Percentiles rank a stretch among this genome's conserved stretches.
Evolutionary conservation across 2,888 invertebrate species (phyloP).

Genomic region (Anticlea derivata): DNA sequence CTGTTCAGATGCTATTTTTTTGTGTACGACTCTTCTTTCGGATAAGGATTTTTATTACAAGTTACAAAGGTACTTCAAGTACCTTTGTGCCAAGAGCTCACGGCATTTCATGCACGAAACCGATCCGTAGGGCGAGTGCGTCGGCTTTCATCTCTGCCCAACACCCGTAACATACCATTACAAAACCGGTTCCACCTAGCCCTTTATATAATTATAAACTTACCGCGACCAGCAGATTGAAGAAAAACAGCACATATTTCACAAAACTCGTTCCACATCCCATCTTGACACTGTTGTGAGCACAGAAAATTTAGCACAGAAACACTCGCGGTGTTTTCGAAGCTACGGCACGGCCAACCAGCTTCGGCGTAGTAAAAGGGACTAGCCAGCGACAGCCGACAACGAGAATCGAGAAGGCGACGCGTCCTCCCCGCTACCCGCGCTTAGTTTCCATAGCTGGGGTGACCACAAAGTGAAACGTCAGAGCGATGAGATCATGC

Average conservation of each 20-base stretch:
- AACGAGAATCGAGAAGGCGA: slow-evolving; percentile 69
- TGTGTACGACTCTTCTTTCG: background rate
- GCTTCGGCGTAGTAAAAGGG: slow-evolving; percentile 55
- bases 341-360: slow-evolving; percentile 41
- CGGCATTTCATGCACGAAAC: slow-evolving; percentile 12
- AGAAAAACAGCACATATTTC: slow-evolving; percentile 92
- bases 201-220: slow-evolving; percentile 73
- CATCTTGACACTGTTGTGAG: slow-evolving; percentile 73
- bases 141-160: slow-evolving; percentile 62
- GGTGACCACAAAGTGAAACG: slow-evolving; percentile 41
- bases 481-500: slow-evolving; percentile 3
- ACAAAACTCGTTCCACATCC: slow-evolving; percentile 90
- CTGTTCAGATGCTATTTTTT: background rate
- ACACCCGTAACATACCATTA: slow-evolving; percentile 62
- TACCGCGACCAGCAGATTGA: slow-evolving; percentile 91
- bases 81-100: background rate
- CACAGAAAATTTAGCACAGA: slow-evolving; percentile 69
- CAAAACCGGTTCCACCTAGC: slow-evolving; percentile 72
- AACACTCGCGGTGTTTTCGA: slow-evolving; percentile 67
- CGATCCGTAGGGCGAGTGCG: slow-evolving; percentile 39
- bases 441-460: slow-evolving; percentile 45
- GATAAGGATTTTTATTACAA: too few species aligned
- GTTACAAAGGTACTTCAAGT: too few species aligned
- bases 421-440: slow-evolving; percentile 51
- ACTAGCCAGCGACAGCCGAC: slow-evolving; percentile 55